Evolutionary conservation across 1,140 invertebrate genomes (phyloP).

Genomic region (Drosophila kepulauana): DNA sequence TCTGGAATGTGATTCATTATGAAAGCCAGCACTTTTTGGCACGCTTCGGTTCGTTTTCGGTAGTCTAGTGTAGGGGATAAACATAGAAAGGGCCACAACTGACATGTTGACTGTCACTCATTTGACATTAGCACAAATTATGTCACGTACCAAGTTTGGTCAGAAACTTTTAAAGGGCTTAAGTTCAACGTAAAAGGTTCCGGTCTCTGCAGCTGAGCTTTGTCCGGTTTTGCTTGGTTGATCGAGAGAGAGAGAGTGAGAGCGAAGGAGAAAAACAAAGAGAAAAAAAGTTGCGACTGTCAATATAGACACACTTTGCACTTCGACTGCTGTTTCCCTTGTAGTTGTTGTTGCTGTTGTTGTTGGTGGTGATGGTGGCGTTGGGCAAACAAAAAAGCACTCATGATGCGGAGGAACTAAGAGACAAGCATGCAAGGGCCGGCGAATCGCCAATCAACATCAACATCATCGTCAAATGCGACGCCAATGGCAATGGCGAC

Average conservation of each 20-base stretch:
- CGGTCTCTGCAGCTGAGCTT: background rate
- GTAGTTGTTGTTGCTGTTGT: background rate
- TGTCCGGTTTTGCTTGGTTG: constrained; percentile 24
- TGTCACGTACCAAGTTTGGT: constrained; percentile 69
- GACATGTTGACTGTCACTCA: constrained; percentile 37
- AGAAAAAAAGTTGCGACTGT: constrained; percentile 62
- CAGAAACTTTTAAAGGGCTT: constrained; percentile 69
- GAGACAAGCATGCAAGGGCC: constrained; percentile 60
- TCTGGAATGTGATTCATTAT: background rate
- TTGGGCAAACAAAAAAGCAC: constrained; percentile 55
- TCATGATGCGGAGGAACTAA: constrained; percentile 44
- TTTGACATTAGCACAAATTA: constrained; percentile 75
- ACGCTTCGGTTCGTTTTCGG: background rate
- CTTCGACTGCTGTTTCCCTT: constrained; percentile 25
- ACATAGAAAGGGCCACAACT: background rate
- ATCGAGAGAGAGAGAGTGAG: constrained; percentile 18
- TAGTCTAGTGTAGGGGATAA: constrained; percentile 8
- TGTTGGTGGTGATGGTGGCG: background rate
- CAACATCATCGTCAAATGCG: constrained; percentile 66
- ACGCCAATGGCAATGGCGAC: constrained; percentile 56
- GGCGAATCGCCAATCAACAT: constrained; percentile 75
- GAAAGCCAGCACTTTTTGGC: background rate
- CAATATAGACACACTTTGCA: constrained; percentile 63
- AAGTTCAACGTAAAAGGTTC: constrained; percentile 56
- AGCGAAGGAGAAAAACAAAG: constrained; percentile 1